Evolutionary conservation across 2,113 vertebrate genomes (phyloP).

Genomic region (Plotosus lineatus): DNA sequence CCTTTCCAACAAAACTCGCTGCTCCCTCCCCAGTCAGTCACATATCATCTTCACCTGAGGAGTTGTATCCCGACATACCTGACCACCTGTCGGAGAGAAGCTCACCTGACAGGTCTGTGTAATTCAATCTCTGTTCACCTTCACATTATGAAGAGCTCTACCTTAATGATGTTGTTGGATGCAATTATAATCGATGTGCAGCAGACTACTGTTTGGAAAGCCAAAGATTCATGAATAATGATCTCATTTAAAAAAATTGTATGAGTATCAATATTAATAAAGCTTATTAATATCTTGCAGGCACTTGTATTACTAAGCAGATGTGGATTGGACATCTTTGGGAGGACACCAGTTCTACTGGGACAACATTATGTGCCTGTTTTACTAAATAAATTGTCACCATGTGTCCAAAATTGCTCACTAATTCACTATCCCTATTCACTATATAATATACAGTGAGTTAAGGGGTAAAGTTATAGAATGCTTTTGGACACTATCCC

Average conservation of each 20-base stretch:
- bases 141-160: background rate
- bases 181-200: background rate
- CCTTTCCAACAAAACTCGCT: constrained; percentile 44
- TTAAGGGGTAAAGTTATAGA: too few relatives aligned
- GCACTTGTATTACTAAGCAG: constrained; percentile 41
- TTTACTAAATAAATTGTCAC: constrained; percentile 30
- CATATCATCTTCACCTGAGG: constrained; percentile 36
- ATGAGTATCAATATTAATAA: background rate
- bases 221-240: background rate
- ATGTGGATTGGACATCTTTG: background rate
- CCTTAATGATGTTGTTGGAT: background rate
- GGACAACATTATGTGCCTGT: background rate
- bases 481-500: too few relatives aligned
- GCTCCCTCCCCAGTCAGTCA: constrained; percentile 20
- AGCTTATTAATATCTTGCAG: constrained; percentile 33
- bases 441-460: too few relatives aligned
- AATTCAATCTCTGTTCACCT: background rate
- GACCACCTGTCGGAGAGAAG: constrained; percentile 16
- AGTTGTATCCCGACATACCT: constrained; percentile 5
- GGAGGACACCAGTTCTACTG: constrained; percentile 7
- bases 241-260: background rate
- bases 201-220: background rate
- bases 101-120: constrained; percentile 46
- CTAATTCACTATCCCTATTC: too few relatives aligned
- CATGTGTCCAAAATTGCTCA: too few relatives aligned